Base-by-base conservation (phyloP, 1,140 invertebrate species). In the Pomacea maculata region DNA sequence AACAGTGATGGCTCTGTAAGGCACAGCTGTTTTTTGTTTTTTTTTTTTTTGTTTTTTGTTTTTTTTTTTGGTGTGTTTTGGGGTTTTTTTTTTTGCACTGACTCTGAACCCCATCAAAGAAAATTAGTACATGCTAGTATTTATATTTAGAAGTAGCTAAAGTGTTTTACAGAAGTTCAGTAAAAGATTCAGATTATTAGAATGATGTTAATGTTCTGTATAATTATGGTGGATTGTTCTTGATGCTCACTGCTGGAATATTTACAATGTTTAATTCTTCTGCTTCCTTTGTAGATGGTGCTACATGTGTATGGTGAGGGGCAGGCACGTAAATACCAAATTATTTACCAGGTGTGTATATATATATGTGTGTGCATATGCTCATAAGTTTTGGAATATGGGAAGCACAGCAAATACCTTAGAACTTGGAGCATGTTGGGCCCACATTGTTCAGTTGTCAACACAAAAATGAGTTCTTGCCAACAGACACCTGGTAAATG, bases 241-340 rank as follows among this genome's bases (percentile, higher is more conserved):
- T 25, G 14, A 76, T 57, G n/a, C 19, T 19, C 7, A 52, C 52
- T 29, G 57, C 19, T 73, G 71, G 25, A 17, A 25, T 55, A 19
- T 75, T 52, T 75, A 45, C 6, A 14, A 57, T 75, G 55, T 63
- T 45, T 61, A 57, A n/a, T 54, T 17, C 61, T 17, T 75, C 52
- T n/a, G 25, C 11, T 11, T 55, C 19, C 55, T 57, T 17, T 61
- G 9, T 61, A 77, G 75, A 77, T 67, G 63, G 75, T 77, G 10
- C 34, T 77, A 9, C 75, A 77, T 77, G 75, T 77, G 5, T 77
- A 67, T 45, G 75, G 52, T 34, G 67, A 77, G 9, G n/a, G 67
- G 15, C 65, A 70, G 25, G 45, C 77, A 19, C 52, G 77, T 57
- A 70, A 68, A 19, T 70, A 70, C n/a, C 17, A 54, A 17, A 57